phyloP scores from a whole-genome alignment of 37 sponge, comb jelly and placozoan species.

The Aphrocallistes beatrix region DNA sequence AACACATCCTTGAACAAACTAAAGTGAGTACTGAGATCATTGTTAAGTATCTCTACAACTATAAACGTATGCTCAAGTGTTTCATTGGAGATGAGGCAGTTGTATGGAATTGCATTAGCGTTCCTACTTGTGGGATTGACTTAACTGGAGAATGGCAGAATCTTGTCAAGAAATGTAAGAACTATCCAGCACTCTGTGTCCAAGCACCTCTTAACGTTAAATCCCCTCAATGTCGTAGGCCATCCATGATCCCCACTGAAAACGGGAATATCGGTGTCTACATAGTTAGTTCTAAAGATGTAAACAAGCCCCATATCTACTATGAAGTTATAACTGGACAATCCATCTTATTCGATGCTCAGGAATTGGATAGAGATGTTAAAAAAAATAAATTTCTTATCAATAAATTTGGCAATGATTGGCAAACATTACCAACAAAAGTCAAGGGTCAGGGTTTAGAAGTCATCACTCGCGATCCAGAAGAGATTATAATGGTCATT shows the following conservation, averaged over 20 bases:
- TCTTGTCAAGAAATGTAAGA: background rate
- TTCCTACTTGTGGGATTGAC: background rate
- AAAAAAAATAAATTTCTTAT: background rate
- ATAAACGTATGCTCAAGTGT: background rate
- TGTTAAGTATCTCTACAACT: background rate
- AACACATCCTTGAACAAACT: background rate
- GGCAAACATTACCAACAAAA: background rate
- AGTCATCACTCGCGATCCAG: background rate
- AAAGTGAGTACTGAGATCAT: background rate
- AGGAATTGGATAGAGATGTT: background rate
- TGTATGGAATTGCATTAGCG: background rate
- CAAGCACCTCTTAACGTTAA: background rate
- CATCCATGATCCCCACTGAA: background rate
- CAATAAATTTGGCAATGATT: background rate
- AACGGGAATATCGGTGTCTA: background rate
- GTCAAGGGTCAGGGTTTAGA: background rate
- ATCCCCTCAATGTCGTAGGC: background rate
- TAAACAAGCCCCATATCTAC: background rate
- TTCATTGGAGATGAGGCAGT: background rate
- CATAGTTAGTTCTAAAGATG: background rate
- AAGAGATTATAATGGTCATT: background rate
- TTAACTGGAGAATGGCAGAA: background rate
- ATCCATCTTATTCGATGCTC: background rate
- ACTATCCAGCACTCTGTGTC: background rate
- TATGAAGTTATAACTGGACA: background rate